Conservation (phyloP, 2,113 vertebrate species). For the Malurus elegans region DNA sequence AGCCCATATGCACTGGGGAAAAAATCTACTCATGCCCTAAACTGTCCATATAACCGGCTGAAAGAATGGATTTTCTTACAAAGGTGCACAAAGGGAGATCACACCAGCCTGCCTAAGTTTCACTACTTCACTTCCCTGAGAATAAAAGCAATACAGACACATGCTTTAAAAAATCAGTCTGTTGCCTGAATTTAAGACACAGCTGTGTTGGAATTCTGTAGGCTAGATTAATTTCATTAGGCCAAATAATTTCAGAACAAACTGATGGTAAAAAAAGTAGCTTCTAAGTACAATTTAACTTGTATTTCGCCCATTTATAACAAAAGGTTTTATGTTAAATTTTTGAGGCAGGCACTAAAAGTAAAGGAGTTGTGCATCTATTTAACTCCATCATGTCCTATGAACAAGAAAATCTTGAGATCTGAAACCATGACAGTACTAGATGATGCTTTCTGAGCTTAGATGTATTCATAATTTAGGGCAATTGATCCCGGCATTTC, state of each 20-base stretch:
- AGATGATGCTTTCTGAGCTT: background rate
- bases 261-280: background rate
- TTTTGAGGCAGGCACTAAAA: background rate
- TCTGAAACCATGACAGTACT: background rate
- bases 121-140: background rate
- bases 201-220: background rate
- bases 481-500: slow-evolving; percentile 30
- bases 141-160: background rate
- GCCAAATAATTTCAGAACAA: background rate
- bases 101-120: background rate
- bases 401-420: background rate
- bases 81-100: background rate
- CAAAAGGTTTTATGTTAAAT: background rate
- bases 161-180: background rate
- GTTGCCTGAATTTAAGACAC: background rate
- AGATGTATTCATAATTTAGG: slow-evolving; percentile 38
- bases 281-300: background rate
- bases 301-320: background rate
- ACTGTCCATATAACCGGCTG: background rate
- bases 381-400: background rate
- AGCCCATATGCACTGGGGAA: background rate
- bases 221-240: background rate
- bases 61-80: background rate
- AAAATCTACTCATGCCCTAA: background rate
- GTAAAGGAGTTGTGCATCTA: background rate